Base-by-base conservation (phyloP, 2,888 invertebrate species). In the Lepeophtheirus nordmannii region DNA sequence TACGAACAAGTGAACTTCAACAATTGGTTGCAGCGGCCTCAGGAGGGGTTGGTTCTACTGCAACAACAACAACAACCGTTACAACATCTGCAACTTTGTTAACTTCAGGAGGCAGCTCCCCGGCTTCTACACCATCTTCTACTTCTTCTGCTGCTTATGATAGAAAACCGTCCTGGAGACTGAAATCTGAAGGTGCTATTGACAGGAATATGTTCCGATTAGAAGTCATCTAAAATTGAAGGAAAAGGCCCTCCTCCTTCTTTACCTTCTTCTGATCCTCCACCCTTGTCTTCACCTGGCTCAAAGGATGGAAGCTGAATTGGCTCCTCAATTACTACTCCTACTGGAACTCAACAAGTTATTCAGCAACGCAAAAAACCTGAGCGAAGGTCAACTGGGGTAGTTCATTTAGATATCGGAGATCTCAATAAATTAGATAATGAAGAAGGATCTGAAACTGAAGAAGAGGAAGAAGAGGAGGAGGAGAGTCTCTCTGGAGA, bases 301-400 rank as follows among this genome's bases (percentile, higher is more conserved):
- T 30, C 30, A 30, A 30, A 30, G 30, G 30, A 30, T 30, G 30
- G 30, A n/a, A 30, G 30, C 30, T 2, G 2, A 30, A 2, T 68
- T 7, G 10, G 17, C 14, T 20, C 58, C 58, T 23, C 22, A 8
- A 20, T 58, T 30, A 30, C 30, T 30, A 30, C 30, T 30, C 30
- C 30, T 30, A 61, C 37, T 73, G 86, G 88, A 60, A 87, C 88
- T 30, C 87, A 90, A 76, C 89, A 89, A 71, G 88, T 89, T 68
- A 90, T 91, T 73, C 89, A 89, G 75, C 84, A 91, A 77, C 81
- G 90, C 73, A 83, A 89, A 75, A 81, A 92, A 76, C 89, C 91
- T 67, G 93, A 93, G 78, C 82, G 96, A 74, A 82, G 93, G 74
- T 93, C 93, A 67, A 94, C 94, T 53, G 94, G 94, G 70, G 91